These are phyloP conservation scores for Cephus pygmeus DNA, from an alignment of 2,888 invertebrate species.

Conservation along the genomic window DNA sequence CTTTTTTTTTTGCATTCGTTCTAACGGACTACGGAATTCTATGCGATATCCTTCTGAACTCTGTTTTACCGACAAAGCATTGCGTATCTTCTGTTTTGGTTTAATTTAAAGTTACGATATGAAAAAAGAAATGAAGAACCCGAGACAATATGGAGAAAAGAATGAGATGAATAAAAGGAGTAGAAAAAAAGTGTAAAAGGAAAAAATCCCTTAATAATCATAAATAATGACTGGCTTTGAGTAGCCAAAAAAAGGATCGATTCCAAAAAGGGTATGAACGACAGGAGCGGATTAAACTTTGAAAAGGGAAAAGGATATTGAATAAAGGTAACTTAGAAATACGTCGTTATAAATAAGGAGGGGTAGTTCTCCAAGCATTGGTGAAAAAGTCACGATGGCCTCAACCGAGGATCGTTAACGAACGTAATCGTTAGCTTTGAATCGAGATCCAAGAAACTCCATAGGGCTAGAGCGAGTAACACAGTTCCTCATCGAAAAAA, in stretches of 20 bases:
- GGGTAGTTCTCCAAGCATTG: background rate
- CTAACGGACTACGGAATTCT: background rate
- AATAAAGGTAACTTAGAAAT: background rate
- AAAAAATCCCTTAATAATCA: background rate
- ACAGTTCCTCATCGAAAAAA: background rate
- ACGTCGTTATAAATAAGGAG: background rate
- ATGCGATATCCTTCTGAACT: no score
- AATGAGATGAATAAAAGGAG: no score
- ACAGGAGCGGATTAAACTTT: background rate
- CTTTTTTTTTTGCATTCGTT: background rate
- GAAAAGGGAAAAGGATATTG: background rate
- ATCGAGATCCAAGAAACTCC: slow-evolving; percentile 30
- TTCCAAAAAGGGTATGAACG: background rate
- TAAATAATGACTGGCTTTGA: background rate
- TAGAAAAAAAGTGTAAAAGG: background rate
- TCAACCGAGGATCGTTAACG: slow-evolving; percentile 49
- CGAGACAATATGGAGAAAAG: no score
- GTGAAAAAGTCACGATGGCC: background rate
- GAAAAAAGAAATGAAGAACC: no score
- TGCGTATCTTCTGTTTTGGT: no score
- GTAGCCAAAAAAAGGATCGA: background rate
- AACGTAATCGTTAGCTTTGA: slow-evolving; percentile 59
- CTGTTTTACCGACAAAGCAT: no score
- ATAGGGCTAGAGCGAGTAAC: background rate
- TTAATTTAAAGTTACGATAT: no score